A percentile compares a stretch with the other conserved stretches of the same genome.
phyloP scores from a whole-genome alignment of 1,140 invertebrate species.

The Zophobas morio region DNA sequence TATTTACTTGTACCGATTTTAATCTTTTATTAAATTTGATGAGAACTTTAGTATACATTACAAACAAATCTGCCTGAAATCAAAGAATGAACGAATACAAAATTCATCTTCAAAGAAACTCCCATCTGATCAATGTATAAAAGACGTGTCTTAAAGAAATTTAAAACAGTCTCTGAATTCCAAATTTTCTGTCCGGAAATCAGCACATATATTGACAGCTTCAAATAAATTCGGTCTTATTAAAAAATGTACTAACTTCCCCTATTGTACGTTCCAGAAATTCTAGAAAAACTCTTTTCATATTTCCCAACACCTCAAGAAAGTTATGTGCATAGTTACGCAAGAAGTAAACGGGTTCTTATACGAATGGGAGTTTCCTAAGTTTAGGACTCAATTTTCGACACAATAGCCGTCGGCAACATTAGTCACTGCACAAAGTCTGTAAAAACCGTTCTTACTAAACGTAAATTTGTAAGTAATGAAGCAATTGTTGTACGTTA shows the following conservation, averaged over 20 bases:
- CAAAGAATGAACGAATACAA: constrained; percentile 28
- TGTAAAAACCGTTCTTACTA: too few species aligned
- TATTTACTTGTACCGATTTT: constrained; percentile 4
- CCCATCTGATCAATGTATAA: constrained; percentile 19
- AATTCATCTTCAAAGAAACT: constrained; percentile 38
- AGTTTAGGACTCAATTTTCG: constrained; percentile 1
- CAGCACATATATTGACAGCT: constrained; percentile 9
- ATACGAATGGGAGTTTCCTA: constrained; percentile 2
- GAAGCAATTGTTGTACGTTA: too few species aligned
- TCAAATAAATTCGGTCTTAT: not conserved
- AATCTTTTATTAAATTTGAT: constrained; percentile 34
- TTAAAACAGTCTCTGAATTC: constrained; percentile 25
- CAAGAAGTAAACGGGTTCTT: constrained; percentile 15
- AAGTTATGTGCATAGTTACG: constrained; percentile 28
- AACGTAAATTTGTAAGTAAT: too few species aligned
- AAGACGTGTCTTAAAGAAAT: constrained; percentile 14
- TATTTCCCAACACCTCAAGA: constrained; percentile 25
- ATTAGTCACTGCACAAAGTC: not conserved
- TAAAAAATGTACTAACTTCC: constrained; percentile 15
- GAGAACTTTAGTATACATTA: constrained; percentile 25
- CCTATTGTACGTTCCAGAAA: not conserved
- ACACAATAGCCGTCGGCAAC: constrained; percentile 26
- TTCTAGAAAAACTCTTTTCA: constrained; percentile 17
- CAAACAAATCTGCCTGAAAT: constrained; percentile 23
- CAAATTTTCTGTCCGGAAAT: not conserved